A percentile compares a stretch with the other conserved stretches of the same genome.
phyloP scores from a whole-genome alignment of 2,888 invertebrate genomes.

The Ischnura elegans region DNA sequence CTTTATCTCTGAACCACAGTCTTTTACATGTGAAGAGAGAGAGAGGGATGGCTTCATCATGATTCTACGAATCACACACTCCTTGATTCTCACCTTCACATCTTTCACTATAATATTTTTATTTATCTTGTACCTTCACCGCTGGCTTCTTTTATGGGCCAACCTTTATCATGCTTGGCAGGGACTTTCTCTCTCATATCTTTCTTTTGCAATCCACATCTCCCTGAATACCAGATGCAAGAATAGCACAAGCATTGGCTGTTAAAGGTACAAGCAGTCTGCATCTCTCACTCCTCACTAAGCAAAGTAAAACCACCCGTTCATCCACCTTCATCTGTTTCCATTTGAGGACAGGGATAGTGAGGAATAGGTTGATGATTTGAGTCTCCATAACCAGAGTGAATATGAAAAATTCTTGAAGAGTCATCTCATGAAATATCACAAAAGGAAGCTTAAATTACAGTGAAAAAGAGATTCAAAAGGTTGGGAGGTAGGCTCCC shows the following conservation, averaged over 20 bases:
- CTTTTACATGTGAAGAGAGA: conserved; percentile 68
- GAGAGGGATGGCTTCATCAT: conserved; percentile 61
- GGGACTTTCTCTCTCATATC: conserved; percentile 32
- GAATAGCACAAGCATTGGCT: conserved; percentile 65
- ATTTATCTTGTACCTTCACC: conserved; percentile 60
- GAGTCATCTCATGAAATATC: conserved; percentile 14
- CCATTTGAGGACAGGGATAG: conserved; percentile 57
- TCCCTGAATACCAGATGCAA: conserved; percentile 52
- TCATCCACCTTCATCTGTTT: conserved; percentile 61
- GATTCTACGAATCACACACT: conserved; percentile 55
- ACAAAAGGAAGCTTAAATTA: conserved; percentile 41
- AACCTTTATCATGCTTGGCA: conserved; percentile 24
- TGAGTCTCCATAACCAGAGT: conserved; percentile 41
- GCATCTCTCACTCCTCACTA: conserved; percentile 59
- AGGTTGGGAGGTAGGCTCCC: not conserved
- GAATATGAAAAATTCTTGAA: conserved; percentile 48
- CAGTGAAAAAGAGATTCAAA: conserved; percentile 2
- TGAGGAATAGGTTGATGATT: conserved; percentile 15
- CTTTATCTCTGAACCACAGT: conserved; percentile 67
- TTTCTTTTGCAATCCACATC: conserved; percentile 45
- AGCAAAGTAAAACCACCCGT: conserved; percentile 63
- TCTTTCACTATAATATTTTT: conserved; percentile 50
- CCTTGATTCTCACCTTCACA: conserved; percentile 39
- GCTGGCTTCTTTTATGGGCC: conserved; percentile 5
- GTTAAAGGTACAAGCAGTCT: conserved; percentile 66